phyloP scores from a whole-genome alignment of 2,888 invertebrate genomes.

The Taenaris catops region DNA sequence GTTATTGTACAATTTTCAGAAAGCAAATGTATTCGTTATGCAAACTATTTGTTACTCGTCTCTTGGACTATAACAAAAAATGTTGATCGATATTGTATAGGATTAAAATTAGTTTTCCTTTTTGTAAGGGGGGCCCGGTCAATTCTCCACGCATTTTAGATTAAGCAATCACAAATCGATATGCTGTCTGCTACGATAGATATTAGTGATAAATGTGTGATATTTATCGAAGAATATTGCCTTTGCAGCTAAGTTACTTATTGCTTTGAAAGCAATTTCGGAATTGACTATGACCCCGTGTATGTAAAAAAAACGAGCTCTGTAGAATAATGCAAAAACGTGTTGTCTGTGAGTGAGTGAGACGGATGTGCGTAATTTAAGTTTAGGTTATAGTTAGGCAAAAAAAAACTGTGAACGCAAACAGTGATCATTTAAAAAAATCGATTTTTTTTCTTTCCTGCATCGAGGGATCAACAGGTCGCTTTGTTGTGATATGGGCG shows the following conservation, averaged over 20 bases:
- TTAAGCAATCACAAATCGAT: constrained; percentile 27
- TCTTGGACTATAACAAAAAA: constrained; percentile 8
- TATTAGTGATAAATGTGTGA: constrained; percentile 57
- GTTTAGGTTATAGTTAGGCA: constrained; percentile 76
- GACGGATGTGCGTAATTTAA: constrained; percentile 48
- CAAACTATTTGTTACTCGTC: neutral
- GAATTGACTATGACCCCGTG: constrained; percentile 66
- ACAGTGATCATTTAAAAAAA: constrained; percentile 37
- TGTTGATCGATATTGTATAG: constrained; percentile 58
- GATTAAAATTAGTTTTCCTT: constrained; percentile 55
- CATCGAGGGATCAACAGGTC: constrained; percentile 65
- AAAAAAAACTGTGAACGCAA: constrained; percentile 57
- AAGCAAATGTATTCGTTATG: neutral
- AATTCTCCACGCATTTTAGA: constrained; percentile 47
- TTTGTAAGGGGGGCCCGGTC: constrained; percentile 64
- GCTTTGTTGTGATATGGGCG: constrained; percentile 63
- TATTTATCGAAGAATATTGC: constrained; percentile 49
- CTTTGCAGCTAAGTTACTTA: constrained; percentile 50
- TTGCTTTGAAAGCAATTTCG: constrained; percentile 41
- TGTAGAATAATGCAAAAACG: constrained; percentile 59
- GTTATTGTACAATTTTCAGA: too few species aligned
- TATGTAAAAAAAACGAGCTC: constrained; percentile 59
- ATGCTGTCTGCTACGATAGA: constrained; percentile 37
- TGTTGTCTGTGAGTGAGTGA: constrained; percentile 34
- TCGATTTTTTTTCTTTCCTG: constrained; percentile 48